These are phyloP conservation scores for Hydrolagus colliei DNA, from an alignment of 2,797 vertebrate genomes.

Conservation along the genomic window DNA sequence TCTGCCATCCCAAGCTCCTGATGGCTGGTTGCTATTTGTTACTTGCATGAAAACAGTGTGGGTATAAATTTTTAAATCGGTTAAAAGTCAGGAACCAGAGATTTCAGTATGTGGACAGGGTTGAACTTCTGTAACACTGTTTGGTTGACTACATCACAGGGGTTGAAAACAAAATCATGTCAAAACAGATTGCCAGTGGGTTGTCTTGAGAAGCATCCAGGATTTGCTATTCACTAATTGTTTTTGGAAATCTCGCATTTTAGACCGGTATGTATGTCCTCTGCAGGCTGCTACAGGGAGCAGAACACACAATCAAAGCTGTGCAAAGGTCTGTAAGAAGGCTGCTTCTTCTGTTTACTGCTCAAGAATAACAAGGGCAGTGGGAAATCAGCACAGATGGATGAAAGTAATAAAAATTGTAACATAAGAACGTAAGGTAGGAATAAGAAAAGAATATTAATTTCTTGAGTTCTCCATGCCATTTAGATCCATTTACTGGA, in stretches of 20 bases:
- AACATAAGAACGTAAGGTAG: conserved; percentile 2
- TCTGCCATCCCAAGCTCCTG: not conserved
- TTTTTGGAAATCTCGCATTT: too few relatives aligned
- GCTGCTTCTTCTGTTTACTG: not conserved
- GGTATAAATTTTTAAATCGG: too few relatives aligned
- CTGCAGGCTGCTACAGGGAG: not conserved
- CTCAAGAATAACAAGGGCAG: not conserved
- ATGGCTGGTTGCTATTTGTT: not conserved
- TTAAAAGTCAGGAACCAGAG: too few relatives aligned
- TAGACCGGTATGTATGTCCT: not conserved
- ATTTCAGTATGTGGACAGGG: too few relatives aligned
- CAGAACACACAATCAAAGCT: too few relatives aligned
- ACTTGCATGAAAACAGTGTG: not conserved
- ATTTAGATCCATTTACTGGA: not conserved
- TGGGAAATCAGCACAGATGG: not conserved
- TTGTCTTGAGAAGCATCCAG: too few relatives aligned
- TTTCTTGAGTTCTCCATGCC: not conserved
- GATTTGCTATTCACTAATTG: too few relatives aligned
- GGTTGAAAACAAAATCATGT: too few relatives aligned
- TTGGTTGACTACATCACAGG: too few relatives aligned
- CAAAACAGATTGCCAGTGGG: too few relatives aligned
- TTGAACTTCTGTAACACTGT: too few relatives aligned
- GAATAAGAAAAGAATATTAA: conserved; percentile 5
- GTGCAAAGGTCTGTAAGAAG: not conserved
- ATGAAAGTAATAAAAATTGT: not conserved